Percentiles rank a stretch among this genome's conserved stretches.
These are phyloP conservation scores for Fulmarus glacialis DNA, from an alignment of 2,113 vertebrate species.

Conservation along the genomic window DNA sequence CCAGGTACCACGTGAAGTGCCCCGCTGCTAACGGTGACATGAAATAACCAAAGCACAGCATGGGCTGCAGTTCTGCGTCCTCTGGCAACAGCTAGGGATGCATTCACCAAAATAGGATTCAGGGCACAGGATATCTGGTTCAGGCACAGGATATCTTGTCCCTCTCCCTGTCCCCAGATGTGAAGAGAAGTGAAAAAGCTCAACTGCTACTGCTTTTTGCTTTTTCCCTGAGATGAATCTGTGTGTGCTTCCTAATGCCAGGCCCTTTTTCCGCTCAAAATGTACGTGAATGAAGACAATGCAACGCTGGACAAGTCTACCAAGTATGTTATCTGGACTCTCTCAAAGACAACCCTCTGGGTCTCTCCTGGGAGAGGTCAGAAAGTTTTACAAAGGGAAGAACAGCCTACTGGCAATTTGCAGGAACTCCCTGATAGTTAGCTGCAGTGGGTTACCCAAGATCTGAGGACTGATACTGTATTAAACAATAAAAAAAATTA, in stretches of 20 bases:
- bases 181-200: neutral
- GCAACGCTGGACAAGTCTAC: neutral
- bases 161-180: neutral
- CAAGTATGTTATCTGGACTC: neutral
- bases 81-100: neutral
- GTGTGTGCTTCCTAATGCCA: neutral
- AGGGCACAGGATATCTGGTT: neutral
- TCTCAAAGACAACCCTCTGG: neutral
- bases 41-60: neutral
- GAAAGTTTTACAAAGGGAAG: neutral
- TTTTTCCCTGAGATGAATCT: neutral
- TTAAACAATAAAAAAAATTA: neutral
- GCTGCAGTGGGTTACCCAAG: neutral
- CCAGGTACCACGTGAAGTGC: neutral
- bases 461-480: neutral
- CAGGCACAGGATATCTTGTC: neutral
- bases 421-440: neutral
- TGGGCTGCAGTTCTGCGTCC: neutral
- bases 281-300: neutral
- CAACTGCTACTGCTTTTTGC: neutral
- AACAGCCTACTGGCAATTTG: neutral
- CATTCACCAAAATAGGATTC: neutral
- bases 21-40: neutral
- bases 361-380: neutral
- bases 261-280: neutral